phyloP scores from a whole-genome alignment of 1,140 invertebrate genomes.

The Drosophila repletoides region DNA sequence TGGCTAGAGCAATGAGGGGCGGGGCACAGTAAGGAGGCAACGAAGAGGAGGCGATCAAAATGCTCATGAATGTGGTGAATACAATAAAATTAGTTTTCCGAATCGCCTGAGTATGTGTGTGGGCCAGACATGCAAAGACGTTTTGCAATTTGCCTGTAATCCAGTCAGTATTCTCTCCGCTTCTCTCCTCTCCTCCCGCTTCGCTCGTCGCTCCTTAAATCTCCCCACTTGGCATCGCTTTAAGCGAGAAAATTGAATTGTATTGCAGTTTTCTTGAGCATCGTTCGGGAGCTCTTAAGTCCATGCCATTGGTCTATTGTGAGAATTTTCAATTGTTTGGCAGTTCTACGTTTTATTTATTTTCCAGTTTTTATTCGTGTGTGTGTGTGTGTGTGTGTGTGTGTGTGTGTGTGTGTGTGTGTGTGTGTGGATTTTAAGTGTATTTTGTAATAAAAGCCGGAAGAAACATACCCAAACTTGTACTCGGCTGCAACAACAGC shows the following conservation, averaged over 20 bases:
- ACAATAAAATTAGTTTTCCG: slow-evolving; percentile 72
- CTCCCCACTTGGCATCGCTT: slow-evolving; percentile 34
- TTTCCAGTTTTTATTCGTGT: slow-evolving; percentile 53
- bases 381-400: neutral
- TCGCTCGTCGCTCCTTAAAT: no score
- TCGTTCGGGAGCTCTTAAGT: slow-evolving; percentile 66
- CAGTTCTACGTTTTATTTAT: slow-evolving; percentile 75
- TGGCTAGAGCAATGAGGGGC: neutral
- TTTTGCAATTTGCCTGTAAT: slow-evolving; percentile 76
- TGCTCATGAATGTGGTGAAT: slow-evolving; percentile 61
- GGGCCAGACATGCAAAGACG: slow-evolving; percentile 71
- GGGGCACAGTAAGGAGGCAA: slow-evolving; percentile 19
- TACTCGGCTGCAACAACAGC: no score
- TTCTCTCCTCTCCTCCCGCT: neutral
- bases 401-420: no score
- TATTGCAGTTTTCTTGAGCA: slow-evolving; percentile 41
- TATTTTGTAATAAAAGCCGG: slow-evolving; percentile 80
- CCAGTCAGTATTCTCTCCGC: slow-evolving; percentile 19
- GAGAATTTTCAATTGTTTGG: slow-evolving; percentile 75
- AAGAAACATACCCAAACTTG: slow-evolving; percentile 57
- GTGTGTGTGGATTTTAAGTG: slow-evolving; percentile 57
- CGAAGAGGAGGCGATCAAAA: slow-evolving; percentile 20
- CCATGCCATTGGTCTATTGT: slow-evolving; percentile 51
- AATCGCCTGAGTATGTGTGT: slow-evolving; percentile 16
- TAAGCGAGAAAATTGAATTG: slow-evolving; percentile 62